Conservation (phyloP, 2,797 vertebrate genomes). For the Echiichthys vipera region DNA sequence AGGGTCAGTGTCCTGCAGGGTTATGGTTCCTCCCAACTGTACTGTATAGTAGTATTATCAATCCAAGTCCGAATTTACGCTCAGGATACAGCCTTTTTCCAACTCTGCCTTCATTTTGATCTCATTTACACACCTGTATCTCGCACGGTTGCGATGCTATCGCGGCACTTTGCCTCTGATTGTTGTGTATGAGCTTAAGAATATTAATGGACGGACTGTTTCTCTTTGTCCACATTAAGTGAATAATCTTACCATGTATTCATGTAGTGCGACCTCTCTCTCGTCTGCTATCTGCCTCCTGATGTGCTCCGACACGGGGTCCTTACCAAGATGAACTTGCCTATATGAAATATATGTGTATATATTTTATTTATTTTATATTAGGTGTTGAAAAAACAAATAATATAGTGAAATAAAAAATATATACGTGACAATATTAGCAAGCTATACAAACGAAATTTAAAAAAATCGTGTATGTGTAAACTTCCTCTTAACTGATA, state of each 20-base stretch:
- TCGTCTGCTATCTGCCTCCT: conserved; percentile 83
- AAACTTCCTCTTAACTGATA: neutral
- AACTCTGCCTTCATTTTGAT: no score
- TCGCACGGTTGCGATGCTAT: no score
- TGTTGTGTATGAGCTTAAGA: no score
- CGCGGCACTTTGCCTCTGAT: no score
- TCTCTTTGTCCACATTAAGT: neutral
- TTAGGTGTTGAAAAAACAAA: no score
- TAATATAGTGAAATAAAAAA: neutral
- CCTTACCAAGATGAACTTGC: conserved; percentile 87
- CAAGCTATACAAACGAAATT: no score
- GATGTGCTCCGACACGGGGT: conserved; percentile 76
- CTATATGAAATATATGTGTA: conserved; percentile 82
- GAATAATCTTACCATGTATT: conserved; percentile 84
- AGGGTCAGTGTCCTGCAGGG: neutral
- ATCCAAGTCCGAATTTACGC: no score
- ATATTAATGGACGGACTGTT: neutral
- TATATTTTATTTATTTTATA: no score
- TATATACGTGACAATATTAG: neutral
- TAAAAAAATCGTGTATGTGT: neutral
- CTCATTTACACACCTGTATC: no score
- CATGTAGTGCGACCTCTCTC: conserved; percentile 71
- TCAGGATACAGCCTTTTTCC: no score
- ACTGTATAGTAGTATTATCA: no score
- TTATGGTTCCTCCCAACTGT: neutral